Percentiles rank a stretch among this genome's conserved stretches.
Evolutionary conservation across 2,797 vertebrate species (phyloP).

Genomic region (Gorsachius magnificus): DNA sequence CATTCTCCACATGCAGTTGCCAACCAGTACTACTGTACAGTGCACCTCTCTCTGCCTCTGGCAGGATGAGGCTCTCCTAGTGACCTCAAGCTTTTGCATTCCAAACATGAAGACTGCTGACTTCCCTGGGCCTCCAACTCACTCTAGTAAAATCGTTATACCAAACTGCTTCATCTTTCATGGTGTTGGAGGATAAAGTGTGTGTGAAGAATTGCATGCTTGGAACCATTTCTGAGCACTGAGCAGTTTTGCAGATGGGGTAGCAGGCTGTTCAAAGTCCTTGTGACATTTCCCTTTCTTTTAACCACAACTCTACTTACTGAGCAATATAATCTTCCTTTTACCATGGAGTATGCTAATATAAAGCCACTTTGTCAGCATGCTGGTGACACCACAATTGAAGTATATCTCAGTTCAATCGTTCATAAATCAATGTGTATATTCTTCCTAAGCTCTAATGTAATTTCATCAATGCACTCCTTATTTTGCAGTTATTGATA

Average conservation of each 20-base stretch:
- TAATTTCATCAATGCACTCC: slow-evolving; percentile 44
- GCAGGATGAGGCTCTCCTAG: slow-evolving; percentile 19
- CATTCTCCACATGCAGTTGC: neutral
- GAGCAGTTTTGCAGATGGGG: slow-evolving; percentile 12
- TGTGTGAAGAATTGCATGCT: neutral
- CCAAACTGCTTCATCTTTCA: neutral
- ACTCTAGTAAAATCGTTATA: neutral
- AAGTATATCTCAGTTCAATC: slow-evolving; percentile 22
- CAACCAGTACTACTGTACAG: neutral
- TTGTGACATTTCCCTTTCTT: slow-evolving; percentile 1
- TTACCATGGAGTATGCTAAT: neutral
- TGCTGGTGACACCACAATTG: slow-evolving; percentile 2
- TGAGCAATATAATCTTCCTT: slow-evolving; percentile 24
- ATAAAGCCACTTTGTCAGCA: slow-evolving; percentile 55
- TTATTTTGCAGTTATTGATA: slow-evolving; percentile 64
- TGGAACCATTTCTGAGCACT: neutral
- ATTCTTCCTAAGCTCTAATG: slow-evolving; percentile 39
- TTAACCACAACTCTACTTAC: neutral
- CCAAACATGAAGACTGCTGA: neutral
- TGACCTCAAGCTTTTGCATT: slow-evolving; percentile 14
- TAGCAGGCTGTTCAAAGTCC: neutral
- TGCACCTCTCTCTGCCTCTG: neutral
- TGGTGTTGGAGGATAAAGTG: neutral
- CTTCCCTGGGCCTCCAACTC: neutral
- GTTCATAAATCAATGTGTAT: slow-evolving; percentile 42